Evolutionary conservation across 2,113 vertebrate genomes (phyloP).

Genomic region (Oplegnathus fasciatus): DNA sequence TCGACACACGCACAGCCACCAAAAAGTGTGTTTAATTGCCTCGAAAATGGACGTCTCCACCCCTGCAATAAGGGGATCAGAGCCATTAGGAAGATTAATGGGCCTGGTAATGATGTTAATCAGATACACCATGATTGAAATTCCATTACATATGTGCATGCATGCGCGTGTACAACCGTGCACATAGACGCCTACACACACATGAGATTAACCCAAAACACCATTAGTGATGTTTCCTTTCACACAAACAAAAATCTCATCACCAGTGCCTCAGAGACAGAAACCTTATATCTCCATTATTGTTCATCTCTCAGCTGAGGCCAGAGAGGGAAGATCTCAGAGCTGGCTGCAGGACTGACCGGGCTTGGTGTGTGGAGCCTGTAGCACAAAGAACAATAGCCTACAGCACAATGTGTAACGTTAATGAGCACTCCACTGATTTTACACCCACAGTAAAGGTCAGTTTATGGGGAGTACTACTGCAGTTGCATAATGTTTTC

Average conservation of each 20-base stretch:
- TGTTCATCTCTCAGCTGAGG: conserved; percentile 12
- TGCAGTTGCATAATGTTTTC: neutral
- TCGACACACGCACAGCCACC: conserved; percentile 33
- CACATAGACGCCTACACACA: conserved; percentile 16
- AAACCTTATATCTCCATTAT: conserved; percentile 1
- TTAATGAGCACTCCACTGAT: neutral
- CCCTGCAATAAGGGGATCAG: conserved; percentile 78
- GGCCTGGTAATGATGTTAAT: conserved; percentile 84
- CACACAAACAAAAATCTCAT: conserved; percentile 53
- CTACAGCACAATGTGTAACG: neutral
- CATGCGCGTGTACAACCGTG: neutral
- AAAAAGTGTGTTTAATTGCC: conserved; percentile 79
- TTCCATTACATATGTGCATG: conserved; percentile 66
- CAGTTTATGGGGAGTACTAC: neutral
- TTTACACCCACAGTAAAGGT: neutral
- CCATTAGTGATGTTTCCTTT: conserved; percentile 43
- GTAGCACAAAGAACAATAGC: neutral
- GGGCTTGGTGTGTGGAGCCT: neutral
- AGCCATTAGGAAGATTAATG: conserved; percentile 85
- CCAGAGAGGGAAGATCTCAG: neutral
- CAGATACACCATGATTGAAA: conserved; percentile 79
- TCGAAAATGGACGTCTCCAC: conserved; percentile 80
- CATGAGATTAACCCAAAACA: conserved; percentile 58
- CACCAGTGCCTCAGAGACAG: conserved; percentile 33
- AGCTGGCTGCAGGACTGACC: neutral